These are phyloP conservation scores for Echiichthys vipera DNA, from an alignment of 2,797 vertebrate genomes.

Conservation along the genomic window DNA sequence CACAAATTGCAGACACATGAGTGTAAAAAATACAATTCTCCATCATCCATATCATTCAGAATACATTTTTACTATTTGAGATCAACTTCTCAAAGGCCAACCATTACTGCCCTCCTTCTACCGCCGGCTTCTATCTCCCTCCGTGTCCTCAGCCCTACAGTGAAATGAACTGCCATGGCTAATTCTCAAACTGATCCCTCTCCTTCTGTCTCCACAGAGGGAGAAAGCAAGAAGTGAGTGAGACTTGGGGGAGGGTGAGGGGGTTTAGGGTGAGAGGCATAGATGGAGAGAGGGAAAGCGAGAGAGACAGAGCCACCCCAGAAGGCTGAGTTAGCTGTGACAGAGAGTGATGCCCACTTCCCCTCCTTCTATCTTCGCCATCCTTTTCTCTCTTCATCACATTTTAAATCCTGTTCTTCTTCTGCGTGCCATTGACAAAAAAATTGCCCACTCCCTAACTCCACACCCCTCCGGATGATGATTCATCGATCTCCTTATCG, in stretches of 20 bases:
- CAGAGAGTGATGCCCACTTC: slow-evolving; percentile 77
- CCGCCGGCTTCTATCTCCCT: slow-evolving; percentile 51
- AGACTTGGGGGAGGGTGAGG: slow-evolving; percentile 45
- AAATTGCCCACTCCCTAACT: slow-evolving; percentile 1
- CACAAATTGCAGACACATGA: not conserved
- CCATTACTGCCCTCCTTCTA: slow-evolving; percentile 8
- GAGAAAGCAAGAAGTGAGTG: slow-evolving; percentile 64
- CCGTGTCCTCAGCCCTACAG: slow-evolving; percentile 59
- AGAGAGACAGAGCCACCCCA: slow-evolving; percentile 65
- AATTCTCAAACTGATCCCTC: slow-evolving; percentile 85
- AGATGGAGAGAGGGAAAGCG: slow-evolving; percentile 43
- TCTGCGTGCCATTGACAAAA: slow-evolving; percentile 37
- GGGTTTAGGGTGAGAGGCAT: not conserved
- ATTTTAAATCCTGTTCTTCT: slow-evolving; percentile 57
- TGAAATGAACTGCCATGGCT: slow-evolving; percentile 84
- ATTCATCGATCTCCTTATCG: slow-evolving; percentile 78
- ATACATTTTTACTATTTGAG: slow-evolving; percentile 44
- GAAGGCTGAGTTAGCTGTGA: slow-evolving; percentile 71
- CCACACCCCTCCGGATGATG: slow-evolving; percentile 45
- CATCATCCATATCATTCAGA: slow-evolving; percentile 21
- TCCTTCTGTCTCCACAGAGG: slow-evolving; percentile 69
- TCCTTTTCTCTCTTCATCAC: slow-evolving; percentile 67
- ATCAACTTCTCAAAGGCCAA: slow-evolving; percentile 56
- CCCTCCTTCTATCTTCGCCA: slow-evolving; percentile 57
- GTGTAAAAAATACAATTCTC: not conserved